Percentiles rank a stretch among this genome's conserved stretches.
Conservation (phyloP, 2,797 vertebrate species). For the Chanos chanos region DNA sequence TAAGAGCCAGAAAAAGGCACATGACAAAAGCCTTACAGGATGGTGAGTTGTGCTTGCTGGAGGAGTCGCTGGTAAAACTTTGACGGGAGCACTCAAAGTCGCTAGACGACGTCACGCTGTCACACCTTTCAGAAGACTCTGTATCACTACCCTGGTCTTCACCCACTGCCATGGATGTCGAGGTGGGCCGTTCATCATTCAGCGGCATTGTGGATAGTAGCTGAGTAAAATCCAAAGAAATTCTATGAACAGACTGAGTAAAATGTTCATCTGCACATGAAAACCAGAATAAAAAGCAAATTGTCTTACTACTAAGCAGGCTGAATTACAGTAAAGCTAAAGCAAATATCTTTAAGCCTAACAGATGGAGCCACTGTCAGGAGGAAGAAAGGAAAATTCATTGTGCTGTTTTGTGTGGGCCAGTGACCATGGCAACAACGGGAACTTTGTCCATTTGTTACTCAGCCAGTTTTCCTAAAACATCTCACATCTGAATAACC, state of each 20-base stretch:
- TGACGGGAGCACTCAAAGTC: constrained; percentile 82
- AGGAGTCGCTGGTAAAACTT: constrained; percentile 86
- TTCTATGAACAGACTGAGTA: not conserved
- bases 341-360: too few species aligned
- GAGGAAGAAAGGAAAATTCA: too few species aligned
- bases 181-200: constrained; percentile 70
- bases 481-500: too few species aligned
- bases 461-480: too few species aligned
- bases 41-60: constrained; percentile 88
- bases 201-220: constrained; percentile 79
- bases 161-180: constrained; percentile 56
- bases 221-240: constrained; percentile 33
- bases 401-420: too few species aligned
- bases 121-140: constrained; percentile 76
- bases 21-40: constrained; percentile 15
- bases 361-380: too few species aligned
- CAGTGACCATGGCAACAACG: too few species aligned
- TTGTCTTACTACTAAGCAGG: too few species aligned
- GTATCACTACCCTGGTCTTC: constrained; percentile 83
- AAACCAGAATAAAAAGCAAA: too few species aligned
- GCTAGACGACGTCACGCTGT: constrained; percentile 79
- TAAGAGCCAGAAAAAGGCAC: too few species aligned
- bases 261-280: not conserved
- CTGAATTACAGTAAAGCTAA: too few species aligned
- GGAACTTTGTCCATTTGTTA: too few species aligned